Evolutionary conservation across 2,797 vertebrate species (phyloP).

Genomic region (Champsocephalus gunnari): DNA sequence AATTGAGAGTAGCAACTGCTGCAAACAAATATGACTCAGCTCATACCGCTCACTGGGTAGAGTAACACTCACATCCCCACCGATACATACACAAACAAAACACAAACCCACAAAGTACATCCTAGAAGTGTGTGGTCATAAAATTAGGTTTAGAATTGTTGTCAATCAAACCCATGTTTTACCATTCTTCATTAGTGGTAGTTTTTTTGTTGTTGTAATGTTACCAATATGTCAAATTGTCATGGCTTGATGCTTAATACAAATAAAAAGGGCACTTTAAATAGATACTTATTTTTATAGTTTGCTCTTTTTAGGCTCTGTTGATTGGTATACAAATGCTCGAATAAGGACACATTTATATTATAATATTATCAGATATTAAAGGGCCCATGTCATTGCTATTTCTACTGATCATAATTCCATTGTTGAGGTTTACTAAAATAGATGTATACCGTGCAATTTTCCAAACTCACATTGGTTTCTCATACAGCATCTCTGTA

Average conservation of each 20-base stretch:
- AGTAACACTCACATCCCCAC: conserved; percentile 8
- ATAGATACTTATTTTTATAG: conserved; percentile 6
- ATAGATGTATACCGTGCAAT: too few relatives aligned
- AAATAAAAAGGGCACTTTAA: background rate
- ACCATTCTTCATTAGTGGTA: background rate
- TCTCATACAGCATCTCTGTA: too few relatives aligned
- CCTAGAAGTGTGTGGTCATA: background rate
- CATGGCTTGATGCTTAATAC: background rate
- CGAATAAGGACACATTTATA: conserved; percentile 72
- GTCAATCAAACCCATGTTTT: background rate
- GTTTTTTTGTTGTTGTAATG: background rate
- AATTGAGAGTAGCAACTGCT: conserved; percentile 76
- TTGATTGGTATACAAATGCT: background rate
- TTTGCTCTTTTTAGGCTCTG: conserved; percentile 47
- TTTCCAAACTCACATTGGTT: too few relatives aligned
- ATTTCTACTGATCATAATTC: too few relatives aligned
- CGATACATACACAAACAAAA: conserved; percentile 20
- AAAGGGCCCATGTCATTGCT: too few relatives aligned
- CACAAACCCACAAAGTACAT: conserved; percentile 19
- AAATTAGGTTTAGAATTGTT: background rate
- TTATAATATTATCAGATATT: too few relatives aligned
- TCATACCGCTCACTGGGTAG: conserved; percentile 9
- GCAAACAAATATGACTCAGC: conserved; percentile 64
- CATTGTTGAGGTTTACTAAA: too few relatives aligned
- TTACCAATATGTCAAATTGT: background rate